Conservation (phyloP, 2,113 vertebrate genomes). For the Rhea americana region DNA sequence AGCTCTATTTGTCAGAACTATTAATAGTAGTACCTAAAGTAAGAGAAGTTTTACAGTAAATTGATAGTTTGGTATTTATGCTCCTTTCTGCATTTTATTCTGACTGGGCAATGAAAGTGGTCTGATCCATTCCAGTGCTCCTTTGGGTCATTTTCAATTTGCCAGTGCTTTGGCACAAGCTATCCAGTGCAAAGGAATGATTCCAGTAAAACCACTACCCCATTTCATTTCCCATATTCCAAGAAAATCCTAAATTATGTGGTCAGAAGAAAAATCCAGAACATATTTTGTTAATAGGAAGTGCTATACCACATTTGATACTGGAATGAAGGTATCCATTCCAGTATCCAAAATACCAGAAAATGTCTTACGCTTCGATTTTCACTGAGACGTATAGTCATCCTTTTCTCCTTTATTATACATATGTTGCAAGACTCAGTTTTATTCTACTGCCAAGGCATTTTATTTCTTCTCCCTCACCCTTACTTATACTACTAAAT, state of each 20-base stretch:
- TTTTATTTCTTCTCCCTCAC: not conserved
- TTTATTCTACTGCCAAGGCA: not conserved
- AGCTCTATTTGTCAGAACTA: not conserved
- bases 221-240: not conserved
- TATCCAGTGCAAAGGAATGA: not conserved
- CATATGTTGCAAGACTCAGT: not conserved
- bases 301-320: not conserved
- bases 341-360: not conserved
- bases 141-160: not conserved
- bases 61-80: not conserved
- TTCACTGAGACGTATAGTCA: not conserved
- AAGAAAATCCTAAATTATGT: constrained; percentile 20
- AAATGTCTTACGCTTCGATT: constrained; percentile 33
- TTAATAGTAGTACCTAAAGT: not conserved
- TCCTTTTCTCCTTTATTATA: constrained; percentile 1
- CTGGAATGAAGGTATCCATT: no score
- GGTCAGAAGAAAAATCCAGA: constrained; percentile 6
- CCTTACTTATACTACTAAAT: not conserved
- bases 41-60: not conserved
- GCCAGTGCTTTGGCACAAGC: not conserved
- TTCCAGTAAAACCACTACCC: not conserved
- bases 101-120: not conserved
- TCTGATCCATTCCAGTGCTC: not conserved
- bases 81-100: not conserved
- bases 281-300: constrained; percentile 6